Conservation (phyloP, 2,797 vertebrate species). For the Danionella dracula region DNA sequence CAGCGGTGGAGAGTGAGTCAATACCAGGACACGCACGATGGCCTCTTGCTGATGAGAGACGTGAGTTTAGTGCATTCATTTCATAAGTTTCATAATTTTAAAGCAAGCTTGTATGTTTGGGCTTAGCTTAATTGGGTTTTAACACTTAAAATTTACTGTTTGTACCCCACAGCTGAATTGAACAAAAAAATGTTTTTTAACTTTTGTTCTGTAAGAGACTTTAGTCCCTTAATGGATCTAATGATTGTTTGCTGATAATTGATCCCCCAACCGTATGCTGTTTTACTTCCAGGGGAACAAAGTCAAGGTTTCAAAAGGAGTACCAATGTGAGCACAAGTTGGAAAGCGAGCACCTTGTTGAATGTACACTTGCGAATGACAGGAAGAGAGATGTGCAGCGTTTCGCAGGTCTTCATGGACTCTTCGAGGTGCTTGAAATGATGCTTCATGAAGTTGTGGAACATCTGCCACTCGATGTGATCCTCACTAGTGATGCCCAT, state of each 20-base stretch:
- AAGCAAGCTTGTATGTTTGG: too few species aligned
- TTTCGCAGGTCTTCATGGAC: conserved; percentile 34
- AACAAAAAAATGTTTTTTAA: too few species aligned
- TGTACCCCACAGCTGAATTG: too few species aligned
- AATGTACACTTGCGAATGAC: conserved; percentile 49
- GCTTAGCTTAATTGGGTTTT: too few species aligned
- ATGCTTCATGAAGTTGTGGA: conserved; percentile 59
- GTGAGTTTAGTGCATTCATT: not conserved
- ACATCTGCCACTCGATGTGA: conserved; percentile 53
- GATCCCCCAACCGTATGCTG: too few species aligned
- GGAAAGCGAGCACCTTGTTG: conserved; percentile 55
- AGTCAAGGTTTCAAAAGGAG: too few species aligned
- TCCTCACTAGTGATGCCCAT: conserved; percentile 50
- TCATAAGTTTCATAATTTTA: not conserved
- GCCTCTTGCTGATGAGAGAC: conserved; percentile 49
- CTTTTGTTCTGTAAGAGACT: too few species aligned
- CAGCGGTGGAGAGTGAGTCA: conserved; percentile 43
- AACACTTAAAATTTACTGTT: too few species aligned
- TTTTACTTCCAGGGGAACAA: too few species aligned
- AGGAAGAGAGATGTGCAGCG: conserved; percentile 45
- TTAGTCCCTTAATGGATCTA: too few species aligned
- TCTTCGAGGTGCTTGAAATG: conserved; percentile 54
- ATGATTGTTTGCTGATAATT: too few species aligned
- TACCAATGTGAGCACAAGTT: not conserved
- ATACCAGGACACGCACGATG: conserved; percentile 49